Percentiles rank a stretch among this genome's conserved stretches.
Evolutionary conservation across 1,140 invertebrate species (phyloP).

Genomic region (Micrasema minimum): DNA sequence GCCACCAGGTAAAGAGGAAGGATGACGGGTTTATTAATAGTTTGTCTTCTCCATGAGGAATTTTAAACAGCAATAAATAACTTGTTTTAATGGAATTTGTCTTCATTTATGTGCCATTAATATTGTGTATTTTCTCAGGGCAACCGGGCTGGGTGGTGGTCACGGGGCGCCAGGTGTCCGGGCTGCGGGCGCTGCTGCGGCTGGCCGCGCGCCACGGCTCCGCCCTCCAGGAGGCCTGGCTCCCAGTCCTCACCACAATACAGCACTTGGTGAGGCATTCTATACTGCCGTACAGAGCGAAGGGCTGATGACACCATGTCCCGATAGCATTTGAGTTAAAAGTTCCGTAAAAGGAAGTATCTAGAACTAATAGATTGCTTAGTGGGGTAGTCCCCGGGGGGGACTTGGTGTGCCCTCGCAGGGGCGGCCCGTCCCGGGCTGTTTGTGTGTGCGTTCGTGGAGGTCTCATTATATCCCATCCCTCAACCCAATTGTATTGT

Average conservation of each 20-base stretch:
- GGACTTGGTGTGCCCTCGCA: too few species aligned
- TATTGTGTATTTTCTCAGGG: conserved; percentile 57
- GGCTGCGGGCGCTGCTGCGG: conserved; percentile 90
- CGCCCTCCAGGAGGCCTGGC: conserved; percentile 93
- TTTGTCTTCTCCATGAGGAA: too few species aligned
- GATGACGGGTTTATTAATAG: conserved; percentile 11
- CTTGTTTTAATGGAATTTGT: too few species aligned
- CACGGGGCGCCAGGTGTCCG: conserved; percentile 97
- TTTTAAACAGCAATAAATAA: too few species aligned
- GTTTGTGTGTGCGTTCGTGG: not conserved
- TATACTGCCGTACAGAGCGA: too few species aligned
- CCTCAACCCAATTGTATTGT: too few species aligned
- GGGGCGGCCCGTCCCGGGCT: too few species aligned
- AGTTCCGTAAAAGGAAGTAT: not conserved
- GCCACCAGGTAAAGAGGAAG: conserved; percentile 72
- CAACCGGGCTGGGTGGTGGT: conserved; percentile 98
- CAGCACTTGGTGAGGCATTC: conserved; percentile 81
- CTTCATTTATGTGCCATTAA: too few species aligned
- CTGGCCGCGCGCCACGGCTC: conserved; percentile 93
- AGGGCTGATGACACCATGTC: not conserved
- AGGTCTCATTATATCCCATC: not conserved
- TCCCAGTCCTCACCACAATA: conserved; percentile 93
- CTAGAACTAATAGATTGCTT: too few species aligned
- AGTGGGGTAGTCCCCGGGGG: too few species aligned
- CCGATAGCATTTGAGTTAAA: not conserved